phyloP scores from a whole-genome alignment of 2,113 vertebrate species.

The Craseonycteris thonglongyai region DNA sequence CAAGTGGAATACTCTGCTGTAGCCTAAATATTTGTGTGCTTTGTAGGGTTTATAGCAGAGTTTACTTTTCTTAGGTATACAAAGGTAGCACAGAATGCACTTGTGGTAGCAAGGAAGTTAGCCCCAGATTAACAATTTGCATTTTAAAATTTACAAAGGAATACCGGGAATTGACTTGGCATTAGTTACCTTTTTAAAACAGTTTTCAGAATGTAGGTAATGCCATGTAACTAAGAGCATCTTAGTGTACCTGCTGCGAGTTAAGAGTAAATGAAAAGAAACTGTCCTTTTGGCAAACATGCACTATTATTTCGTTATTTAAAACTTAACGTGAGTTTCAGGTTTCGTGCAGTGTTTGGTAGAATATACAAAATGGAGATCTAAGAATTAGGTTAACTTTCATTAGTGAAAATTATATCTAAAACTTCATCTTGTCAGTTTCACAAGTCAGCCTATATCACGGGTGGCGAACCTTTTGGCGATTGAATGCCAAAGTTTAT shows the following conservation, averaged over 20 bases:
- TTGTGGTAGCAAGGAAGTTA: not conserved
- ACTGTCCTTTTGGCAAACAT: constrained; percentile 11
- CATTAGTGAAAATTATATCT: not conserved
- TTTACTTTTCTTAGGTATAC: not conserved
- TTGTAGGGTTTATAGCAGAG: not conserved
- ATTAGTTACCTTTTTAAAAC: not conserved
- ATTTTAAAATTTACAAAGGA: not conserved
- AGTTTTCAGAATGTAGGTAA: not conserved
- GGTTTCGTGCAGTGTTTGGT: not conserved
- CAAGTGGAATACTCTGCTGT: not conserved
- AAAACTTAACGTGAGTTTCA: not conserved
- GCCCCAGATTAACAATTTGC: not conserved
- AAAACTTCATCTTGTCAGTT: not conserved
- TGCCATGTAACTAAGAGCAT: not conserved
- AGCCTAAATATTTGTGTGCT: not conserved
- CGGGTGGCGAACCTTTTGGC: too few species aligned
- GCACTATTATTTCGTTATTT: not conserved
- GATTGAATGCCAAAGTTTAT: too few species aligned
- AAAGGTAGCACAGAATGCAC: not conserved
- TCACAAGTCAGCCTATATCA: not conserved
- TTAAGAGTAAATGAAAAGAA: not conserved
- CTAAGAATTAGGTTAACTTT: constrained; percentile 22
- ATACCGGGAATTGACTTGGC: not conserved
- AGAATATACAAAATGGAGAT: not conserved
- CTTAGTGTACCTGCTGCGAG: not conserved